phyloP scores from a whole-genome alignment of 2,113 vertebrate genomes.

The Misgurnus mizolepis region DNA sequence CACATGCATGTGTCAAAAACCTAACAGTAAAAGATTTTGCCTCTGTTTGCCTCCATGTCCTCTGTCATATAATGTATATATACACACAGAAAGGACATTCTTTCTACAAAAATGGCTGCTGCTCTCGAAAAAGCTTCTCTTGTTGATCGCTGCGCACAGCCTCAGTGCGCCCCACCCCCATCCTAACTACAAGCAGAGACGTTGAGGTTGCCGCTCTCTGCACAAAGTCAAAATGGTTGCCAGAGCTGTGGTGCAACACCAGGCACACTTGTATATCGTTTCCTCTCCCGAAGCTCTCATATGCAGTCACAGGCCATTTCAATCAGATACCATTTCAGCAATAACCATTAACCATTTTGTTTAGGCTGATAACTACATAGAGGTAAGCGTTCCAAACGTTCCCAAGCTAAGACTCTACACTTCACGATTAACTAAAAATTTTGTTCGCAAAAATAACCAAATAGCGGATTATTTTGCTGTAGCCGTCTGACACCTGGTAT shows the following conservation, averaged over 20 bases:
- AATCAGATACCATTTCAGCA: neutral
- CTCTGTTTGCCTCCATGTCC: neutral
- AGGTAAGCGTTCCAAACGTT: too few relatives aligned
- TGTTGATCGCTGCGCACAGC: constrained; percentile 61
- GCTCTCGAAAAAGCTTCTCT: constrained; percentile 56
- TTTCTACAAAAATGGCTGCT: constrained; percentile 36
- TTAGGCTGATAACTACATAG: too few relatives aligned
- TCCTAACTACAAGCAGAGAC: constrained; percentile 13
- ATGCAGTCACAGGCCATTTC: neutral
- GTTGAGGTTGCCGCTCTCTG: constrained; percentile 39
- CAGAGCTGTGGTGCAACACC: constrained; percentile 52
- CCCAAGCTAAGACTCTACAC: too few relatives aligned
- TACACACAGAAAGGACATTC: neutral
- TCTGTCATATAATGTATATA: neutral
- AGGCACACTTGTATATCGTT: neutral
- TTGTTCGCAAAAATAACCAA: too few relatives aligned
- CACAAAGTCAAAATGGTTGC: constrained; percentile 74
- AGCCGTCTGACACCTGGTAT: neutral
- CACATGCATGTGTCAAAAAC: neutral
- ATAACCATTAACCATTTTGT: too few relatives aligned
- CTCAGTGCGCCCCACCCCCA: constrained; percentile 55
- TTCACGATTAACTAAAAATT: too few relatives aligned
- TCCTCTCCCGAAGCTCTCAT: neutral
- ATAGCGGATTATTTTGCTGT: too few relatives aligned
- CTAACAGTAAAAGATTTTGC: neutral